Evolutionary conservation across 2,113 vertebrate species (phyloP), one percentile per base, ranked within the genome.

Genomic region (Pelecanoides urinatrix): DNA sequence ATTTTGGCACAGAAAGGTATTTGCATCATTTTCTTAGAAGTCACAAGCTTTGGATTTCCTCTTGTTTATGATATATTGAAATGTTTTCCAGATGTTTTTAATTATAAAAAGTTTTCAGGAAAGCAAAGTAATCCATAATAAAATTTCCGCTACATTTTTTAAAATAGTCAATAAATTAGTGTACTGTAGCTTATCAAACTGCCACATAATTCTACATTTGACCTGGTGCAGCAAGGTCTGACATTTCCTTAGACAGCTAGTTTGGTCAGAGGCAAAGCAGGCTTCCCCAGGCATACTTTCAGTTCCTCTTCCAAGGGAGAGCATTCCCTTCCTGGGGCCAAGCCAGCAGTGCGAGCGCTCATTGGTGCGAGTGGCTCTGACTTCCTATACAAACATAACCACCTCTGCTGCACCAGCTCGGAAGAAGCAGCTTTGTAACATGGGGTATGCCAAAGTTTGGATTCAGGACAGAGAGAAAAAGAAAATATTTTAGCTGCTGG

Each of bases 1-100:
- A 98, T 97, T 98, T 98, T 98, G 98, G 98, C 98, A 98, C 80
- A 86, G 93, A 92, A 92, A 93, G 58, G 61, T 96, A 95, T 98
- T 98, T 98, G 96, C 98, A 98, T 98, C 98, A 98, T 98, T 98
- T 98, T 98, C 98, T 98, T 98, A 98, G 97, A 98, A 98, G 97
- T 98, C 98, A 98, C 55, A 15, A 98, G 98, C 93, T 97, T 98
- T 98, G 97, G 97, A 98, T 98, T 98, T 98, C 98, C 98, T 98
- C 97, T 98, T 98, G 97, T 98, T 98, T 98, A 97, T 98, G 97
- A 98, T 98, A 98, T 97, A 98, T 97, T 97, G 97, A 98, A 98
- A 98, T 97, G 96, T 79, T 96, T 98, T 98, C 98, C 98, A 98
- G 98, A 98, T 98, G 98, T 98, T 98, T 98, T 98, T 98, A 98